Conservation (phyloP, 2,888 invertebrate genomes). For the Troglohyphantes excavatus region DNA sequence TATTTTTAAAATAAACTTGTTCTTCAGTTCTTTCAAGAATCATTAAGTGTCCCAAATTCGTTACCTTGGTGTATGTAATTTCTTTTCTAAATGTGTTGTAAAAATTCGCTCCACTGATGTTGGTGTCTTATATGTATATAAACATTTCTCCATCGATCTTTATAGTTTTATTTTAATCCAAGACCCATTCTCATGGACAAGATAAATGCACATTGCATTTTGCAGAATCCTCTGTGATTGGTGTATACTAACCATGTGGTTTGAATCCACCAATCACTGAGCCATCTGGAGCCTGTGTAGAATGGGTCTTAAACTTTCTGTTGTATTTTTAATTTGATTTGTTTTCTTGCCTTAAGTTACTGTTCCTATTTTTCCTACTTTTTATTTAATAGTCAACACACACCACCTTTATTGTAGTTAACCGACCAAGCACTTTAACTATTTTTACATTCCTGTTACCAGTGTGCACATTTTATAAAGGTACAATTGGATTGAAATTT, state of each 20-base stretch:
- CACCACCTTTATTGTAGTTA: slow-evolving; percentile 54
- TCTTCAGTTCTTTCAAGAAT: background rate
- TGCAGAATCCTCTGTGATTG: no score
- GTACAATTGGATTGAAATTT: slow-evolving; percentile 46
- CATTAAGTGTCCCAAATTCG: background rate
- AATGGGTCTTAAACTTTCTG: background rate
- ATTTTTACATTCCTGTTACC: slow-evolving; percentile 75
- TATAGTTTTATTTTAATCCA: background rate
- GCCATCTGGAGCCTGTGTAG: no score
- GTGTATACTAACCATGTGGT: no score
- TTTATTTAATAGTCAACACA: slow-evolving; percentile 16
- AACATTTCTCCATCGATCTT: background rate
- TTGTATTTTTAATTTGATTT: background rate
- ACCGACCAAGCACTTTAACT: slow-evolving; percentile 72
- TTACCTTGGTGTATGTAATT: background rate
- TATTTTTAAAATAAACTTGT: slow-evolving; percentile 14
- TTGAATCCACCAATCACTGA: no score
- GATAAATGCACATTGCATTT: no score
- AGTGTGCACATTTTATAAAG: slow-evolving; percentile 68
- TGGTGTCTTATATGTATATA: slow-evolving; percentile 24
- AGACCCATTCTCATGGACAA: no score
- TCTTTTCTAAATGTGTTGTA: background rate
- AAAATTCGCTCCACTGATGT: background rate
- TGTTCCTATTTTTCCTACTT: slow-evolving; percentile 18
- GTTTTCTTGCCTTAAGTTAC: background rate